Percentiles rank a stretch among this genome's conserved stretches.
phyloP scores from a whole-genome alignment of 2,797 vertebrate genomes.

The Leptoclinus maculatus region DNA sequence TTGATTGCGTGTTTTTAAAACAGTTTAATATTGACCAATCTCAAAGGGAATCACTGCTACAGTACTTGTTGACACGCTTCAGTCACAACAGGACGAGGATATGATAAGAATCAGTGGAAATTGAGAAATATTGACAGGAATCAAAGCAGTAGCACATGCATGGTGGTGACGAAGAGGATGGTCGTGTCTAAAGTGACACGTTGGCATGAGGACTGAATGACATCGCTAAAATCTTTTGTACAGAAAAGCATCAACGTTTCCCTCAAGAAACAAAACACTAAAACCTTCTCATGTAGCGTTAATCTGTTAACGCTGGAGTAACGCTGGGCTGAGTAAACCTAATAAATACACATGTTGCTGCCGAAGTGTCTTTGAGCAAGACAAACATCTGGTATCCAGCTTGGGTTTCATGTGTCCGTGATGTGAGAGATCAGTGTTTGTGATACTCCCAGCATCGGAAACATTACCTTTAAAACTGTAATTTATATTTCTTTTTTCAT shows the following conservation, averaged over 20 bases:
- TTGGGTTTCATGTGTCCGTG: neutral
- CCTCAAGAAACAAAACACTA: constrained; percentile 4
- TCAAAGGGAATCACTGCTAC: constrained; percentile 79
- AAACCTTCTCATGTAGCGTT: neutral
- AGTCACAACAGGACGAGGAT: constrained; percentile 11
- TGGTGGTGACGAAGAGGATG: constrained; percentile 14
- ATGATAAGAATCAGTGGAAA: neutral
- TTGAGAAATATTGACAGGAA: constrained; percentile 12
- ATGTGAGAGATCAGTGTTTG: neutral
- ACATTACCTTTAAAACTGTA: neutral
- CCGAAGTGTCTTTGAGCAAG: constrained; percentile 5
- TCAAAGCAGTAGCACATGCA: constrained; percentile 43
- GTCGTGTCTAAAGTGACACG: neutral
- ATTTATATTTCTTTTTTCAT: neutral
- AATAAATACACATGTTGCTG: neutral
- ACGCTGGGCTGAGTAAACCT: neutral
- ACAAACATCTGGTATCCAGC: neutral
- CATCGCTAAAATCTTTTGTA: neutral
- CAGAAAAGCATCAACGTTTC: constrained; percentile 4
- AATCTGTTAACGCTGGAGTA: neutral
- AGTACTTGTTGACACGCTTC: constrained; percentile 65
- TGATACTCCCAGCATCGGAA: neutral
- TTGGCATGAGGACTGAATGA: neutral
- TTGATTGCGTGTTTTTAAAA: constrained; percentile 65
- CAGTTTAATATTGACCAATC: constrained; percentile 53